Evolutionary conservation across 2,888 invertebrate genomes (phyloP).

Genomic region (Drosophila macrospina): DNA sequence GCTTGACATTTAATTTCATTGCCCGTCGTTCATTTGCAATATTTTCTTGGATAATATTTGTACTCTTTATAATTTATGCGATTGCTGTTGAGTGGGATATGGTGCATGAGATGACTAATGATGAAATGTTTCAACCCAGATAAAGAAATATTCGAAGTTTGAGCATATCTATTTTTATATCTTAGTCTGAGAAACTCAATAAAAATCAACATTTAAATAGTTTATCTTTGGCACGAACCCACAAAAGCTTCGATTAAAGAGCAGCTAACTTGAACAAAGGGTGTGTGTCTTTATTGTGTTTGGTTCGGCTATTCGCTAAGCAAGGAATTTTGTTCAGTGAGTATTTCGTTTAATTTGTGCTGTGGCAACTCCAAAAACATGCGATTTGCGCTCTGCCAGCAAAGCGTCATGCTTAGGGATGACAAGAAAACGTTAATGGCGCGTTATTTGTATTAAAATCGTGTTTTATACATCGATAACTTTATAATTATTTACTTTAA

Average conservation of each 20-base stretch:
- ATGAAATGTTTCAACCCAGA: constrained; percentile 6
- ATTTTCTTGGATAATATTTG: constrained; percentile 41
- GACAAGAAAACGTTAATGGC: background rate
- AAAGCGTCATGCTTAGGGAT: constrained; percentile 1
- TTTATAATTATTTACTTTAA: too few relatives aligned
- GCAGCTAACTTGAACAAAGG: too few relatives aligned
- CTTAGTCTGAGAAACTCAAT: background rate
- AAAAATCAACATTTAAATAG: background rate
- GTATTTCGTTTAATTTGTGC: constrained; percentile 2
- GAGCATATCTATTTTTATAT: background rate
- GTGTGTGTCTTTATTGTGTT: constrained; percentile 15
- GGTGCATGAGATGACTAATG: constrained; percentile 36
- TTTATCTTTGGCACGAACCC: background rate
- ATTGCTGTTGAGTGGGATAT: constrained; percentile 19
- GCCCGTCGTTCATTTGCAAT: constrained; percentile 56
- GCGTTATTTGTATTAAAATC: too few relatives aligned
- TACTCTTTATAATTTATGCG: constrained; percentile 43
- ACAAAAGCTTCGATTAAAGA: too few relatives aligned
- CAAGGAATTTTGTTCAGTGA: background rate
- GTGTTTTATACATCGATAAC: background rate
- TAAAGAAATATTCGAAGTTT: constrained; percentile 1
- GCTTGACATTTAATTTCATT: constrained; percentile 45
- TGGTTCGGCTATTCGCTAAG: constrained; percentile 1
- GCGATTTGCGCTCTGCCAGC: constrained; percentile 32
- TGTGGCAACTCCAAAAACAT: constrained; percentile 49